Percentiles rank a stretch among this genome's conserved stretches.
phyloP scores from a whole-genome alignment of 2,888 invertebrate species.

The Leptura quadrifasciata region DNA sequence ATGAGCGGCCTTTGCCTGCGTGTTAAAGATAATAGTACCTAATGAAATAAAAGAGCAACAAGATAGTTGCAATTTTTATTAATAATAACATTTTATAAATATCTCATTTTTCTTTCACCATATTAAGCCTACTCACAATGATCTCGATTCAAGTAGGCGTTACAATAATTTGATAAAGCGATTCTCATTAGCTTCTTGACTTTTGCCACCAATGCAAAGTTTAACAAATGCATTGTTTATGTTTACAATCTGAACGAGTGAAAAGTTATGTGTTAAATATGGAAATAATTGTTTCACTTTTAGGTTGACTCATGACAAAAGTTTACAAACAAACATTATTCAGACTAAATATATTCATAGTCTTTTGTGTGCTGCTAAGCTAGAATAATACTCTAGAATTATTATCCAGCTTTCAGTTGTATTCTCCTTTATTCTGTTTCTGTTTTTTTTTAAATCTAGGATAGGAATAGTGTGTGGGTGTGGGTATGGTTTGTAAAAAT shows the following conservation, averaged over 20 bases:
- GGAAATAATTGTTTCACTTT: constrained; percentile 1
- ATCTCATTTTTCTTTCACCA: too few species aligned
- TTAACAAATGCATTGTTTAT: not conserved
- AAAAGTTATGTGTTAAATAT: not conserved
- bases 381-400: not conserved
- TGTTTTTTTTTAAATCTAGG: not conserved
- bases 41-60: too few species aligned
- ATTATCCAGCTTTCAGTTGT: not conserved
- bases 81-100: too few species aligned
- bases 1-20: too few species aligned
- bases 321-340: not conserved
- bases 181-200: constrained; percentile 1
- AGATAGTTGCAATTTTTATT: too few species aligned
- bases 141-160: not conserved
- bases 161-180: not conserved
- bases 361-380: not conserved
- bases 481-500: not conserved
- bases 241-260: not conserved
- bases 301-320: not conserved
- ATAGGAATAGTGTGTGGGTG: not conserved
- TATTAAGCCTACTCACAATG: not conserved
- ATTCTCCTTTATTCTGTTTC: not conserved
- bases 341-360: not conserved
- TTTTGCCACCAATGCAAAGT: not conserved
- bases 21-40: too few species aligned